These are phyloP conservation scores for Mus caroli DNA, from an alignment of 2,797 vertebrate species.

Conservation along the genomic window DNA sequence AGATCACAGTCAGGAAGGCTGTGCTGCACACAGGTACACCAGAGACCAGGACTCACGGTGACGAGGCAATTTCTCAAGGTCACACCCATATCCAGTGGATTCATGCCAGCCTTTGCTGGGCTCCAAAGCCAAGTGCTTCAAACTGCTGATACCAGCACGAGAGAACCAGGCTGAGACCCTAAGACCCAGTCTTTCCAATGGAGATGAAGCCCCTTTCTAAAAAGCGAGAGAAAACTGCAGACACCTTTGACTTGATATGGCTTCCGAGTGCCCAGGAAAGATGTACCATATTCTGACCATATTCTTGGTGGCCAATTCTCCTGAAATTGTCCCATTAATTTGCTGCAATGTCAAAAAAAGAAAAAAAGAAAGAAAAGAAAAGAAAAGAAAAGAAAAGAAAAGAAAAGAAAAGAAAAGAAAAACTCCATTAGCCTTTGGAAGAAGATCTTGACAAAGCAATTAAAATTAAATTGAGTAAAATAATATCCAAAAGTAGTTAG, in stretches of 20 bases:
- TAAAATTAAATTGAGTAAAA: constrained; percentile 62
- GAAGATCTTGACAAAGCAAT: constrained; percentile 36
- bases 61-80: background rate
- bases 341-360: background rate
- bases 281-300: background rate
- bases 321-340: background rate
- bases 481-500: constrained; percentile 2
- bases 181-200: accelerated
- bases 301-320: background rate
- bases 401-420: background rate
- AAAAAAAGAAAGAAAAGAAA: background rate
- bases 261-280: background rate
- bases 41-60: background rate
- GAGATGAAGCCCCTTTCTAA: background rate
- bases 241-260: accelerated
- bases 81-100: background rate
- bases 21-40: background rate
- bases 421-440: background rate
- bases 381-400: no score
- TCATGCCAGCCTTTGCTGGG: background rate
- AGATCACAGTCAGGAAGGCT: background rate
- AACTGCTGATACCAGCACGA: background rate
- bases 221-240: background rate
- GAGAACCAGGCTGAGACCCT: background rate
- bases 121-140: background rate